Evolutionary conservation across 2,113 vertebrate species (phyloP), one percentile per base, ranked within the genome.

Genomic region (Bubo bubo): DNA sequence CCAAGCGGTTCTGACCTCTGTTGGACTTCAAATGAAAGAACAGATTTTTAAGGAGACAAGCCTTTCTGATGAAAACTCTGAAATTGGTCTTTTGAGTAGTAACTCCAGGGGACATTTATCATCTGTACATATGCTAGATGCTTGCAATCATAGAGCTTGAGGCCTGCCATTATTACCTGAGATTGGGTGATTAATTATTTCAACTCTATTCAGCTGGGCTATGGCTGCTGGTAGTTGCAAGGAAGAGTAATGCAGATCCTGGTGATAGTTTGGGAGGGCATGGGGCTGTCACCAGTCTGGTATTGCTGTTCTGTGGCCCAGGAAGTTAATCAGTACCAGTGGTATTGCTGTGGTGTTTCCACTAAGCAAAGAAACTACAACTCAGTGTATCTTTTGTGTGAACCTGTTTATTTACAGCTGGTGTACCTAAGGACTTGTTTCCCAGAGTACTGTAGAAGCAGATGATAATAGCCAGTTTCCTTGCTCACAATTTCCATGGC

Each of bases 181-280:
- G 60, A 77, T 22, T 43, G 49, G 86, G 39, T 90, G 73, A 79
- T 94, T 79, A 94, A 66, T 82, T 96, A 93, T 85, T 88, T 96
- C 53, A 56, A 6, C 64, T 67, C 60, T 84, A 8, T 90, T 55
- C 43, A 64, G 35, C 60, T 47, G 53, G 93, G 39, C 47, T 87
- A 72, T 0, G 13, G 47, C 35, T 86, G 30, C 87, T 37, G 27
- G 53, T 72, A 72, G 56, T 15, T 68, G 37, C 55, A 73, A 35
- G 72, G 35, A 89, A 77, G 55, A 74, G 49, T 64, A 81, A 75
- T 63, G 24, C 58, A 73, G 67, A 72, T 76, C 49, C 35, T 79
- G 19, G 49, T 75, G 43, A 79, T 24, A 67, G 30, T 67, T 45
- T 3, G 8, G 6, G 30, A 20, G 34, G 11, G 4, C 16, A 53